These are phyloP conservation scores for Eugnorisma glareosa DNA, from an alignment of 2,888 invertebrate genomes.

Conservation along the genomic window DNA sequence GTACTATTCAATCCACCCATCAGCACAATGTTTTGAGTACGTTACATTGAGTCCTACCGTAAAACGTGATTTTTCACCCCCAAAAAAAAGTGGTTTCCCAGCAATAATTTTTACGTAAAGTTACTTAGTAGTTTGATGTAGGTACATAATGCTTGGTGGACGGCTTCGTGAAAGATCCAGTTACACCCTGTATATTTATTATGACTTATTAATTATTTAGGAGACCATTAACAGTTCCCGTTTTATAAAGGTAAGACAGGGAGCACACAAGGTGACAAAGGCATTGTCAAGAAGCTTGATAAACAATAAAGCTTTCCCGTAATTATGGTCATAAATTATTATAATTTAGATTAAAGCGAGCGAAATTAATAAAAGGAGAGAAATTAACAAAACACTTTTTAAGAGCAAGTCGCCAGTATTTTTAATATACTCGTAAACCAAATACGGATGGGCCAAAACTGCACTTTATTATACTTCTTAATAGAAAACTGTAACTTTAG, in stretches of 20 bases:
- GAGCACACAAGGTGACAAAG: too few species aligned
- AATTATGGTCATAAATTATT: background rate
- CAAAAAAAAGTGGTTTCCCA: too few species aligned
- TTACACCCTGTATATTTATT: background rate
- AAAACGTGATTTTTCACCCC: too few species aligned
- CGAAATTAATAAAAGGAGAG: background rate
- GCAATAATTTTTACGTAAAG: too few species aligned
- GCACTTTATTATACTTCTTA: background rate
- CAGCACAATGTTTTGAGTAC: too few species aligned
- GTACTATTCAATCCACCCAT: too few species aligned
- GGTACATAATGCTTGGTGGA: too few species aligned
- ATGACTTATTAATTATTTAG: background rate
- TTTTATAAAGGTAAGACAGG: conserved; percentile 3
- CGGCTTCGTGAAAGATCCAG: too few species aligned
- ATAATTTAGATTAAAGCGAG: background rate
- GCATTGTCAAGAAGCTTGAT: background rate
- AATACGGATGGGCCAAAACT: background rate
- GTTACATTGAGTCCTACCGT: too few species aligned
- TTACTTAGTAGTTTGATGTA: too few species aligned
- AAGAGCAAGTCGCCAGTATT: background rate
- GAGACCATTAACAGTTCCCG: background rate
- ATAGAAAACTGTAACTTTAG: background rate
- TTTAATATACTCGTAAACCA: background rate
- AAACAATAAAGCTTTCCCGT: conserved; percentile 6
- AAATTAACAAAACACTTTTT: background rate